Evolutionary conservation across 2,797 vertebrate species (phyloP).

Genomic region (Muraenolepis orangiensis): DNA sequence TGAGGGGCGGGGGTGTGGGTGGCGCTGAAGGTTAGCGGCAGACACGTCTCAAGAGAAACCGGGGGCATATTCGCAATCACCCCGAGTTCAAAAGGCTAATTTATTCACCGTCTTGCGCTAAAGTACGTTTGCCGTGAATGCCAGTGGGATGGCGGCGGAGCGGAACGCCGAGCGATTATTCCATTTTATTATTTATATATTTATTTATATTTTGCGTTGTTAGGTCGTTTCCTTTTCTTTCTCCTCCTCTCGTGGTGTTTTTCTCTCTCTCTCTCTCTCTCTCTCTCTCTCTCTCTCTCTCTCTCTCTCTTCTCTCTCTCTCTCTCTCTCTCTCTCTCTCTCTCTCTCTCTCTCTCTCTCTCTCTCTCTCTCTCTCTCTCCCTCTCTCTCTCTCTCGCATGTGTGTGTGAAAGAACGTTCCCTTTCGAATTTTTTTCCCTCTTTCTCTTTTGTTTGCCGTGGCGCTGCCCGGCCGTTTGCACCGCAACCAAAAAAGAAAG

Average conservation of each 20-base stretch:
- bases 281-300: no score
- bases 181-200: constrained; percentile 27
- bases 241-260: constrained; percentile 7
- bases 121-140: constrained; percentile 68
- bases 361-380: no score
- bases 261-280: no score
- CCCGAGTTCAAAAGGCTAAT: constrained; percentile 77
- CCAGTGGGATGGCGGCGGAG: constrained; percentile 63
- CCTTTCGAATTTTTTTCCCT: no score
- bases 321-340: no score
- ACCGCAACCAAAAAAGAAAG: not conserved
- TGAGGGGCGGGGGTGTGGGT: constrained; percentile 22
- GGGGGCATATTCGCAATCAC: constrained; percentile 75
- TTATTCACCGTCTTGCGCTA: constrained; percentile 76
- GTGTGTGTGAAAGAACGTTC: no score
- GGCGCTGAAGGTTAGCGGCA: constrained; percentile 68
- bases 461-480: no score
- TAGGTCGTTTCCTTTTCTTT: constrained; percentile 7
- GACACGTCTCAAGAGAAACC: constrained; percentile 73
- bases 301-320: no score
- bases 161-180: constrained; percentile 63
- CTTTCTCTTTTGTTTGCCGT: constrained; percentile 35
- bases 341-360: no score
- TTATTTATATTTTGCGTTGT: not conserved
- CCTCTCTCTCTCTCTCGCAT: no score